phyloP scores from a whole-genome alignment of 64 coral and sea anemone genomes.

The Dendrophyllia cribrosa region DNA sequence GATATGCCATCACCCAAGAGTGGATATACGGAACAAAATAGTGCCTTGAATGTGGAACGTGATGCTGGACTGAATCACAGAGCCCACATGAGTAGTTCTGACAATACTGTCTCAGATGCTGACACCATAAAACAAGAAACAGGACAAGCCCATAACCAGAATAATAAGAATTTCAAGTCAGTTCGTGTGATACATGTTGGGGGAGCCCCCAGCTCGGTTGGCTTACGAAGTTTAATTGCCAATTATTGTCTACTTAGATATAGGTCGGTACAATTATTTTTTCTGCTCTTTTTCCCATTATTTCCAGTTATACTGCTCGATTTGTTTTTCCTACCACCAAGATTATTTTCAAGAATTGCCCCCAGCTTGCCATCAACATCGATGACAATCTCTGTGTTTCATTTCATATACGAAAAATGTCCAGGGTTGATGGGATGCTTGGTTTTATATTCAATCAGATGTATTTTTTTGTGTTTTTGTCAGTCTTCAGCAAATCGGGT shows the following conservation, averaged over 20 bases:
- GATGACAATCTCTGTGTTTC: not conserved
- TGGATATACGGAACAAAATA: too few relatives aligned
- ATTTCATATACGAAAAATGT: not conserved
- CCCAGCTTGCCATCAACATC: not conserved
- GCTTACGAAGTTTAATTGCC: not conserved
- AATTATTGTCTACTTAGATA: not conserved
- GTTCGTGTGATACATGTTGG: not conserved
- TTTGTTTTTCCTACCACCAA: not conserved
- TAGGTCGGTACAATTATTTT: not conserved
- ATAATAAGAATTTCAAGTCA: not conserved
- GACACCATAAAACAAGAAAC: too few relatives aligned
- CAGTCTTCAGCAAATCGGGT: not conserved
- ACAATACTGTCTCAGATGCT: too few relatives aligned
- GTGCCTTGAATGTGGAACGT: too few relatives aligned
- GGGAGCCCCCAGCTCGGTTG: not conserved
- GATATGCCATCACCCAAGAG: too few relatives aligned
- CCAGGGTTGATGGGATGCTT: not conserved
- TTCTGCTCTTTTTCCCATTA: not conserved
- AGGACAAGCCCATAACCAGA: too few relatives aligned
- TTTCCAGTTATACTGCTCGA: not conserved
- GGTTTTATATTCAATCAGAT: not conserved
- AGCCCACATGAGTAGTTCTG: too few relatives aligned
- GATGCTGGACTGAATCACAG: too few relatives aligned
- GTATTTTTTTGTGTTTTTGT: not conserved
- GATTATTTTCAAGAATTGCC: not conserved